Conservation (phyloP, 2,888 invertebrate genomes). For the Sepiola atlantica region DNA sequence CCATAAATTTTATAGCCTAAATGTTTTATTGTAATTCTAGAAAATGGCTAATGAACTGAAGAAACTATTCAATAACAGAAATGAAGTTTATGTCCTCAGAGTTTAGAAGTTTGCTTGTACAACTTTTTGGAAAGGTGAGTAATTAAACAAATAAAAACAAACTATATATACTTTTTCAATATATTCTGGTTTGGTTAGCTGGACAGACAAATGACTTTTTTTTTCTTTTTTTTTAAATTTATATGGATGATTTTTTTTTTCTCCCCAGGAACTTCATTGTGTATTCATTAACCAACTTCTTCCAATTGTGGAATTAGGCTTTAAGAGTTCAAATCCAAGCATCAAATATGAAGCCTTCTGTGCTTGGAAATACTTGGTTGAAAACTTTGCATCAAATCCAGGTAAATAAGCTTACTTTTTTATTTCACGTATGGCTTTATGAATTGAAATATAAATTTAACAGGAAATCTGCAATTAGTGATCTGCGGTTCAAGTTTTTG, state of each 20-base stretch:
- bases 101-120: constrained; percentile 66
- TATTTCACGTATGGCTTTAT: neutral
- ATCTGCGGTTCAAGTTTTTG: neutral
- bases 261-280: constrained; percentile 68
- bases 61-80: constrained; percentile 57
- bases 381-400: constrained; percentile 68
- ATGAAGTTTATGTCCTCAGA: constrained; percentile 62
- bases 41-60: constrained; percentile 61
- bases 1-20: neutral
- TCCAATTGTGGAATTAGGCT: constrained; percentile 66
- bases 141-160: neutral
- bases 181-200: neutral
- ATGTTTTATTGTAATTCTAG: constrained; percentile 53
- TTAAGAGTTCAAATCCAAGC: constrained; percentile 62
- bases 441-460: neutral
- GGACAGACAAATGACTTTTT: no score
- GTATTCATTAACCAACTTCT: constrained; percentile 66
- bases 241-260: neutral
- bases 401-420: constrained; percentile 55
- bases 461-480: no score
- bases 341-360: constrained; percentile 64
- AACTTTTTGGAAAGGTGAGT: constrained; percentile 66
- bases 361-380: constrained; percentile 69
- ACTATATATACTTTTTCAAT: no score
- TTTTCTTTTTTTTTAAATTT: no score